Percentiles rank a stretch among this genome's conserved stretches.
Conservation (phyloP, 2,113 vertebrate genomes). For the Melospiza georgiana region DNA sequence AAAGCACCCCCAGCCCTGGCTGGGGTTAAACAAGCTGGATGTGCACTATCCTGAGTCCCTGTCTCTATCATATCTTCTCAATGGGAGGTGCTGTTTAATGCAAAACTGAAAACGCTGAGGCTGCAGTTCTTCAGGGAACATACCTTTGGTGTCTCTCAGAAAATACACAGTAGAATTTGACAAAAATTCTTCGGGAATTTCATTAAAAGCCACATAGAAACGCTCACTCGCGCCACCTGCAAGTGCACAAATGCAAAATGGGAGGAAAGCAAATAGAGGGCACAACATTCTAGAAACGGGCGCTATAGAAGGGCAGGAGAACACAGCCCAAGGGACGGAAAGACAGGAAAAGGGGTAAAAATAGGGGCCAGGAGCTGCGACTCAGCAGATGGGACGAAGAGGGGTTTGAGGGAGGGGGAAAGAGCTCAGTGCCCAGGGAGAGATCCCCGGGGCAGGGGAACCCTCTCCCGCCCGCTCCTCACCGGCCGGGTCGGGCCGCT, state of each 20-base stretch:
- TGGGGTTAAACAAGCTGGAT: background rate
- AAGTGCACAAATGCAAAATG: background rate
- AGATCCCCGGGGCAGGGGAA: no score
- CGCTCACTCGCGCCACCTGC: background rate
- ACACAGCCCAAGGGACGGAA: background rate
- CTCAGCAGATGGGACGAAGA: background rate
- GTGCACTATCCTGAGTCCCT: background rate
- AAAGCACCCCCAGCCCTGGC: background rate
- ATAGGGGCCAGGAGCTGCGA: background rate
- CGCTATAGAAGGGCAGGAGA: background rate
- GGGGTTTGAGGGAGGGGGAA: accelerated
- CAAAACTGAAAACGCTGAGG: background rate
- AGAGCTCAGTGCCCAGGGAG: background rate
- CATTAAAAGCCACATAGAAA: conserved; percentile 74
- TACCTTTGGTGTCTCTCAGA: conserved; percentile 84
- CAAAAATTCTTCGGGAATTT: conserved; percentile 76
- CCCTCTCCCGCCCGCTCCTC: conserved; percentile 75
- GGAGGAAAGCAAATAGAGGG: background rate
- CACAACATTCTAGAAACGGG: background rate
- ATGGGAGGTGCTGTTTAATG: background rate
- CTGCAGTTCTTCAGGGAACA: background rate
- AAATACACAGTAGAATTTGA: conserved; percentile 81
- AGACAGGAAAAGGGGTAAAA: background rate
- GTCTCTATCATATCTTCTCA: background rate
- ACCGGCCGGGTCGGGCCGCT: conserved; percentile 63